phyloP scores from a whole-genome alignment of 2,797 vertebrate species.

The Neomorphus geoffroyi region DNA sequence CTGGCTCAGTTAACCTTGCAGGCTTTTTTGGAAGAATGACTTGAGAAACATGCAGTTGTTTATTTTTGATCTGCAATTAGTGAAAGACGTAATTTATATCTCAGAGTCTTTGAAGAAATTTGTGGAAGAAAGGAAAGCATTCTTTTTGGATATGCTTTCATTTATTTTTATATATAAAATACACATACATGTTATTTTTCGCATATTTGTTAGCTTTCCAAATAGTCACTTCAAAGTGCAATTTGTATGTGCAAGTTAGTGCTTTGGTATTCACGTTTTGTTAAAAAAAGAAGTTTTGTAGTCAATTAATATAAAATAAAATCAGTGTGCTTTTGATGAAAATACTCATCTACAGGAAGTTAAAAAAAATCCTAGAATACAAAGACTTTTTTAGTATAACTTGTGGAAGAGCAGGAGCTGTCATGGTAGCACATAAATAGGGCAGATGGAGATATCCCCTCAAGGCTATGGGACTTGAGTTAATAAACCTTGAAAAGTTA shows the following conservation, averaged over 20 bases:
- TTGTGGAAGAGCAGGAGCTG: conserved; percentile 10
- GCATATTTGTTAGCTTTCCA: background rate
- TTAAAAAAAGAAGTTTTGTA: background rate
- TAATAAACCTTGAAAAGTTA: conserved; percentile 71
- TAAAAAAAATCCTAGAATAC: background rate
- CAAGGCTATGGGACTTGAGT: conserved; percentile 31
- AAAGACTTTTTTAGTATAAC: conserved; percentile 4
- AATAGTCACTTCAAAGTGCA: background rate
- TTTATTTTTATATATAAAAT: background rate
- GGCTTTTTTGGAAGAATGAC: background rate
- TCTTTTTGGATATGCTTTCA: background rate
- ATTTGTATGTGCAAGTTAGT: background rate
- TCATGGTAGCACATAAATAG: conserved; percentile 39
- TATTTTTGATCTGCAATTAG: background rate
- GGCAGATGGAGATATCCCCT: conserved; percentile 53
- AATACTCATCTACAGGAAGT: background rate
- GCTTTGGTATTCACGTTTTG: background rate
- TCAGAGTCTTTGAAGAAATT: background rate
- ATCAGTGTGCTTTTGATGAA: background rate
- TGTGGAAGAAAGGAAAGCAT: background rate
- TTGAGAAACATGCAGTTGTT: background rate
- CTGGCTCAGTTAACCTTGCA: background rate
- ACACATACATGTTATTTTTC: background rate
- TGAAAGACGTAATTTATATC: background rate
- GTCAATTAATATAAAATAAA: conserved; percentile 11